Conservation (phyloP, 2,888 invertebrate species). For the Tolmerus cingulatus region DNA sequence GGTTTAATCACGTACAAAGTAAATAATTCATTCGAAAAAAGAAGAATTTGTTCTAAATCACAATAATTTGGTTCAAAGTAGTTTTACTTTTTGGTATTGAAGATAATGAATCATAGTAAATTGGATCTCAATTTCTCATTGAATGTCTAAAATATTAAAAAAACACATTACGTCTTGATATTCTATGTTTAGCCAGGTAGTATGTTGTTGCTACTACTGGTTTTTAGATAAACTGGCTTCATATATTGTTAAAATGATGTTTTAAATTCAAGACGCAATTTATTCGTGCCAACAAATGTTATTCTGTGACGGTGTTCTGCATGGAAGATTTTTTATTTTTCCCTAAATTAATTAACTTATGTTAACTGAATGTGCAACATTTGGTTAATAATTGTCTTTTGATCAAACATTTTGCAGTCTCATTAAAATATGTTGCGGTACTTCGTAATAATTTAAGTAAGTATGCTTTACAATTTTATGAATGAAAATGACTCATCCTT, state of each 20-base stretch:
- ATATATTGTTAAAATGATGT: not conserved
- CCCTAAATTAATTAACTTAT: too few species aligned
- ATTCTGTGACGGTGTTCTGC: not conserved
- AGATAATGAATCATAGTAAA: not conserved
- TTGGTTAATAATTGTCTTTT: too few species aligned
- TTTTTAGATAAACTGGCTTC: not conserved
- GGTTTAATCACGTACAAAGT: not conserved
- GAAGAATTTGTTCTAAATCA: not conserved
- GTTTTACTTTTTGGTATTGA: not conserved
- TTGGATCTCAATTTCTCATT: not conserved
- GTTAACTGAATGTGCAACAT: too few species aligned
- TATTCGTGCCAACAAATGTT: not conserved
- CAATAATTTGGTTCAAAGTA: not conserved
- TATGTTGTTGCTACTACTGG: not conserved
- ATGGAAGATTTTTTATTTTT: not conserved
- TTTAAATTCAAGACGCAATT: not conserved
- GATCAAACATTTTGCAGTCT: not conserved
- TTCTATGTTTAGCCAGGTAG: not conserved
- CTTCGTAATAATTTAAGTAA: too few species aligned
- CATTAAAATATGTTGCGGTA: not conserved
- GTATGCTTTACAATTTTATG: not conserved
- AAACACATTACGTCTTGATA: not conserved
- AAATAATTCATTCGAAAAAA: not conserved
- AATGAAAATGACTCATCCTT: not conserved
- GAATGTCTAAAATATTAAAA: not conserved